Percentiles rank a stretch among this genome's conserved stretches.
These are phyloP conservation scores for Tylochromis polylepis DNA, from an alignment of 2,113 vertebrate species.

Conservation along the genomic window DNA sequence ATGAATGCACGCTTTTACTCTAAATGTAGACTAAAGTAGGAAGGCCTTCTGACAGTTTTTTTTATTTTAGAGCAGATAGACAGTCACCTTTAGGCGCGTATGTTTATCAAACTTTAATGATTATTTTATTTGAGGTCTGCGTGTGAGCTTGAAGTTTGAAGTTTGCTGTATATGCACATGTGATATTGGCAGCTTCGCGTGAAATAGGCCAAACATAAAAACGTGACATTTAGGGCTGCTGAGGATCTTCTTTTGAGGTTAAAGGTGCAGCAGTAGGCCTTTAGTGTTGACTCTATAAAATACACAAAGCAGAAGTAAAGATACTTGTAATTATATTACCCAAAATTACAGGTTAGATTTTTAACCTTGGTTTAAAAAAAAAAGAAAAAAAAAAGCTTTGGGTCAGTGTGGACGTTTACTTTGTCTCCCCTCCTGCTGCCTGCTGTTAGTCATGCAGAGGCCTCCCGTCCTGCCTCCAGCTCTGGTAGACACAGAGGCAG, in stretches of 20 bases:
- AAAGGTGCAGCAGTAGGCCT: neutral
- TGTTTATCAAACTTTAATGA: neutral
- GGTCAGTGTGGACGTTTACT: neutral
- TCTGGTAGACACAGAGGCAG: constrained; percentile 28
- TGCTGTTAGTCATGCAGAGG: constrained; percentile 25
- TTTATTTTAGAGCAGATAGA: neutral
- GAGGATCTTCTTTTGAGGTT: neutral
- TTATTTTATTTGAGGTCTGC: neutral
- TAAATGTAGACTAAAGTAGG: neutral
- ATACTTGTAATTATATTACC: neutral
- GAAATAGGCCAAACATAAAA: neutral
- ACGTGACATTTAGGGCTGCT: neutral
- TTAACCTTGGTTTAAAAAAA: neutral
- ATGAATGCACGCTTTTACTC: neutral
- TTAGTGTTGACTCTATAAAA: neutral
- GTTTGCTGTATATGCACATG: neutral
- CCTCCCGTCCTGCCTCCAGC: constrained; percentile 18
- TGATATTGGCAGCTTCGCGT: neutral
- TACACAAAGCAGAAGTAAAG: neutral
- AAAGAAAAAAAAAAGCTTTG: neutral
- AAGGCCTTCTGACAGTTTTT: neutral
- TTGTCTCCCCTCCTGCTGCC: neutral
- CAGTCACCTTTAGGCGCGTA: neutral
- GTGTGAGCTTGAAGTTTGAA: neutral
- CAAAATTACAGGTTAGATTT: neutral